Conservation (phyloP, 2,113 vertebrate genomes). For the Arvicanthis niloticus region DNA sequence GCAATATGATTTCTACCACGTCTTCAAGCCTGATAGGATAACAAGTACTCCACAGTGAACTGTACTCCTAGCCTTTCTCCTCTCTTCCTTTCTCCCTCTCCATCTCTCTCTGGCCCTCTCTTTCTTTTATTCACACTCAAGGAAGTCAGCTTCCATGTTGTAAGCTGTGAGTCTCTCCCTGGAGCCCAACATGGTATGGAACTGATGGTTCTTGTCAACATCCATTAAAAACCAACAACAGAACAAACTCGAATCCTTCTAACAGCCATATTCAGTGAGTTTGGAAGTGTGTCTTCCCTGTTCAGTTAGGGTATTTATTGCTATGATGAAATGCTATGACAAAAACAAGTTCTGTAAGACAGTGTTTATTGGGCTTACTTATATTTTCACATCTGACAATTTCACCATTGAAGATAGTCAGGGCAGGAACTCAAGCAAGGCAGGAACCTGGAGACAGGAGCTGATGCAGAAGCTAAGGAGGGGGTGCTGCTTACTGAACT, state of each 20-base stretch:
- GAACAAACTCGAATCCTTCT: not conserved
- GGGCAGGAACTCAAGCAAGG: not conserved
- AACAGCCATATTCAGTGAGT: not conserved
- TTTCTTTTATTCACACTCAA: not conserved
- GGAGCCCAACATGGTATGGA: not conserved
- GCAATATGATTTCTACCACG: not conserved
- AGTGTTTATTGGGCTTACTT: not conserved
- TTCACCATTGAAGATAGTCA: not conserved
- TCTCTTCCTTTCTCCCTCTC: not conserved
- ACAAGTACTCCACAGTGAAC: not conserved
- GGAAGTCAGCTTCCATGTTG: not conserved
- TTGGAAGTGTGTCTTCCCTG: not conserved
- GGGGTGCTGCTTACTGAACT: not conserved
- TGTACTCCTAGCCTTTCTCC: not conserved
- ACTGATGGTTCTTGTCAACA: not conserved
- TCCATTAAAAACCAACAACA: not conserved
- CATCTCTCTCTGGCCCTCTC: not conserved
- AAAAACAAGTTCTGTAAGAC: not conserved
- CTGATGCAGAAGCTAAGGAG: not conserved
- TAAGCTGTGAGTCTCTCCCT: not conserved
- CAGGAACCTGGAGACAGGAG: not conserved
- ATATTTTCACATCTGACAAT: not conserved
- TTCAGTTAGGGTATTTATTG: not conserved
- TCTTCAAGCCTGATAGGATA: not conserved
- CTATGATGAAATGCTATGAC: not conserved